A percentile compares a stretch with the other conserved stretches of the same genome.
Evolutionary conservation across 2,888 invertebrate genomes (phyloP).

Genomic region (Erebia palarica): DNA sequence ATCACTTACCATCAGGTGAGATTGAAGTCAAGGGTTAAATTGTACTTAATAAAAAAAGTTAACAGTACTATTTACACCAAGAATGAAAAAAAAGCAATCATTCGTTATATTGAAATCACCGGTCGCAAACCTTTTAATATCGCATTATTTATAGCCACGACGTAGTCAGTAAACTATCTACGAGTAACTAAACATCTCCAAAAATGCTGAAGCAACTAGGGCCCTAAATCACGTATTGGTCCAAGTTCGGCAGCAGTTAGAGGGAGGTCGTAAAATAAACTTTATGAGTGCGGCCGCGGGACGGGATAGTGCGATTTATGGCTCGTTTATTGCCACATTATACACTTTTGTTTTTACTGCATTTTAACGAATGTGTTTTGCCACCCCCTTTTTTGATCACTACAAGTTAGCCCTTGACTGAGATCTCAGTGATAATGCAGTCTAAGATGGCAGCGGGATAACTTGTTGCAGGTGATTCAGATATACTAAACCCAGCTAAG

Average conservation of each 20-base stretch:
- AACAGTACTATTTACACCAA: too few relatives aligned
- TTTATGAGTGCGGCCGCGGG: slow-evolving; percentile 35
- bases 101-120: neutral
- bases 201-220: slow-evolving; percentile 19
- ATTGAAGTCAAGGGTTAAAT: too few relatives aligned
- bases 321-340: slow-evolving; percentile 40
- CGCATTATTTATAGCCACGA: neutral
- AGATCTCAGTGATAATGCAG: too few relatives aligned
- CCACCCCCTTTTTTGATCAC: neutral
- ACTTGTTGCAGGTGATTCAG: too few relatives aligned
- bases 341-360: slow-evolving; percentile 27
- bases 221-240: slow-evolving; percentile 36
- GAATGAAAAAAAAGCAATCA: neutral
- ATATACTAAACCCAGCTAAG: too few relatives aligned
- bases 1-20: too few relatives aligned
- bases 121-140: neutral
- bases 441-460: too few relatives aligned
- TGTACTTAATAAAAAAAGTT: too few relatives aligned
- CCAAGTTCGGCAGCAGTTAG: slow-evolving; percentile 33
- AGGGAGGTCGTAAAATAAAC: slow-evolving; percentile 38
- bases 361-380: slow-evolving; percentile 23
- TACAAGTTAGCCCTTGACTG: too few relatives aligned
- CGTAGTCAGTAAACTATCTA: slow-evolving; percentile 5
- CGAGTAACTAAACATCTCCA: slow-evolving; percentile 22
- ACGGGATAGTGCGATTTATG: slow-evolving; percentile 40